Percentiles rank a stretch among this genome's conserved stretches.
phyloP scores from a whole-genome alignment of 2,113 vertebrate genomes.

The Clinocottus analis region DNA sequence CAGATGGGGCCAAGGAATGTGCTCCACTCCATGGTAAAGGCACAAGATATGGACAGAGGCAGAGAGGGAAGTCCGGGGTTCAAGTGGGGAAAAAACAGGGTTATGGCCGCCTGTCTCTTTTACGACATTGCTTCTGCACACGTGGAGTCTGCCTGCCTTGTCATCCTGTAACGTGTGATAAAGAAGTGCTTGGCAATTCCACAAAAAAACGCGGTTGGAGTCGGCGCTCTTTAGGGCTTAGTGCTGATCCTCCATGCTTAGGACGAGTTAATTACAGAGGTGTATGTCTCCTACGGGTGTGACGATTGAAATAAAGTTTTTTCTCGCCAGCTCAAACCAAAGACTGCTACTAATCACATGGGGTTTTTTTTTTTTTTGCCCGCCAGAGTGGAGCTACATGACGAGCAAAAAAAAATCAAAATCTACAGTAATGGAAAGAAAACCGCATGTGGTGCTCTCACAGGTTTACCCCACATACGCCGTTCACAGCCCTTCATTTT shows the following conservation, averaged over 20 bases:
- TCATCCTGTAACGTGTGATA: not conserved
- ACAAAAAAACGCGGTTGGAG: conserved; percentile 18
- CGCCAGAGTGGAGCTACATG: conserved; percentile 11
- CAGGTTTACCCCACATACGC: not conserved
- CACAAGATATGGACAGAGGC: conserved; percentile 47
- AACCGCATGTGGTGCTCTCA: conserved; percentile 3
- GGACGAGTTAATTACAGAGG: not conserved
- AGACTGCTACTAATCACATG: conserved; percentile 29
- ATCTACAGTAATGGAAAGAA: conserved; percentile 29
- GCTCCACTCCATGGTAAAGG: conserved; percentile 69
- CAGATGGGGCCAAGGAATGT: conserved; percentile 83
- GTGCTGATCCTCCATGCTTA: not conserved
- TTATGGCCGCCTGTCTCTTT: conserved; percentile 33
- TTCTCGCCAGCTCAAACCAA: not conserved
- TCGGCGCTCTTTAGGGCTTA: not conserved
- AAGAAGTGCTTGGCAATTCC: not conserved
- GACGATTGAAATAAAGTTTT: not conserved
- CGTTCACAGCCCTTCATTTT: not conserved
- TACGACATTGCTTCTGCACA: conserved; percentile 31
- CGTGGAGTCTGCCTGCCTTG: conserved; percentile 6
- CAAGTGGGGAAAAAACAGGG: conserved; percentile 10
- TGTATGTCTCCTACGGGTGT: not conserved
- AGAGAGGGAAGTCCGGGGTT: conserved; percentile 29
- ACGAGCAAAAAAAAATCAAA: conserved; percentile 36
- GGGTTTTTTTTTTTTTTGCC: too few relatives aligned